Conservation (phyloP, 2,113 vertebrate species). For the Prietella phreatophila region DNA sequence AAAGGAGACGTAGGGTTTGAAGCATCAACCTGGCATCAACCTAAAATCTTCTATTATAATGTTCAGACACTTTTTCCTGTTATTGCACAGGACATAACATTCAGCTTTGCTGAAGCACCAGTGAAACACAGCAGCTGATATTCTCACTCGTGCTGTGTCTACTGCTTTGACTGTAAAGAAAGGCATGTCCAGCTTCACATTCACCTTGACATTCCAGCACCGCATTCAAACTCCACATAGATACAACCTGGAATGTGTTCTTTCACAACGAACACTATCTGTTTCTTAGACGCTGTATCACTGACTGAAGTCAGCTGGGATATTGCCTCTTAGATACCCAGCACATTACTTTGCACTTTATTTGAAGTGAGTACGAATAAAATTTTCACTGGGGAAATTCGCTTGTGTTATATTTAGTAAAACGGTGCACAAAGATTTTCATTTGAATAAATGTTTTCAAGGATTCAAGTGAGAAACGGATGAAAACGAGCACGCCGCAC, state of each 20-base stretch:
- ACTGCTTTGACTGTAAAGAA: background rate
- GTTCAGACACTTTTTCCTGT: background rate
- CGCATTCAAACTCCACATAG: background rate
- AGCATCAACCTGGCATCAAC: background rate
- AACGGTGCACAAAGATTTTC: background rate
- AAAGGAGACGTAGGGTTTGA: background rate
- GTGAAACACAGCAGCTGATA: background rate
- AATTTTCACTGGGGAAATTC: background rate
- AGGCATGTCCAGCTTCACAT: slow-evolving; percentile 6
- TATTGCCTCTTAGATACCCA: background rate
- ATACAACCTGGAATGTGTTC: background rate
- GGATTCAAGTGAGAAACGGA: background rate
- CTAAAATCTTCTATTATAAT: background rate
- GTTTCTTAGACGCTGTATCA: background rate
- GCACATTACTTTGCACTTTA: background rate
- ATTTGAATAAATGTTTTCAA: background rate
- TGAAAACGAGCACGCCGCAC: background rate
- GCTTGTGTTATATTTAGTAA: background rate
- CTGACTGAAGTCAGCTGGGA: background rate
- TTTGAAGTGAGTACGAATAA: background rate
- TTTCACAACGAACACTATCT: background rate
- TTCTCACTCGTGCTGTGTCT: background rate
- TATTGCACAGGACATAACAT: background rate
- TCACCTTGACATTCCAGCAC: background rate
- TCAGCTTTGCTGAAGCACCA: background rate